Evolutionary conservation across 2,888 invertebrate genomes (phyloP).

Genomic region (Biston betularia): DNA sequence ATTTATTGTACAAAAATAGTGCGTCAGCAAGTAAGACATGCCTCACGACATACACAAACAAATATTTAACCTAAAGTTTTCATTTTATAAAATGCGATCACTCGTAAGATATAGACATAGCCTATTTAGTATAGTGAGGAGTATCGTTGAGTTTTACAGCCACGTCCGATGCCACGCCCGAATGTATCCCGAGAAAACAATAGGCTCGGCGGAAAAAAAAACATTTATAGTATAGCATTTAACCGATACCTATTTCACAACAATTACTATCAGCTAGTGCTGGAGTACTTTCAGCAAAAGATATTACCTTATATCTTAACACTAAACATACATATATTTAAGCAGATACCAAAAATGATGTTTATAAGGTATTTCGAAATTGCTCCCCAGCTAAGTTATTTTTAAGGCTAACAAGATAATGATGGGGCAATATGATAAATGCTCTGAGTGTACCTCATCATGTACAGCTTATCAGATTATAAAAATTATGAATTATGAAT

Average conservation of each 20-base stretch:
- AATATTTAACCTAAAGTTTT: conserved; percentile 77
- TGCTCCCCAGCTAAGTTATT: background rate
- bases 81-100: conserved; percentile 85
- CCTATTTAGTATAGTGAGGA: conserved; percentile 77
- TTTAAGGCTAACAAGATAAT: background rate
- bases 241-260: conserved; percentile 11
- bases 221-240: conserved; percentile 32
- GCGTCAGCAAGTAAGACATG: conserved; percentile 84
- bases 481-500: background rate
- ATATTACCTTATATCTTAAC: background rate
- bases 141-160: conserved; percentile 84
- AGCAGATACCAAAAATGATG: too few species aligned
- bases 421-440: background rate
- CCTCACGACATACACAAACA: conserved; percentile 83
- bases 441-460: background rate
- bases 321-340: background rate
- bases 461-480: too few species aligned
- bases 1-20: conserved; percentile 87
- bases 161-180: conserved; percentile 64
- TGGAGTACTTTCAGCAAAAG: background rate
- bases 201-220: conserved; percentile 57
- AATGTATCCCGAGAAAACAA: conserved; percentile 67
- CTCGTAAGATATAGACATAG: conserved; percentile 81
- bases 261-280: conserved; percentile 6
- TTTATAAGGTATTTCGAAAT: conserved; percentile 6